Evolutionary conservation across 2,113 vertebrate genomes (phyloP).

Genomic region (Atlantisia rogersi): DNA sequence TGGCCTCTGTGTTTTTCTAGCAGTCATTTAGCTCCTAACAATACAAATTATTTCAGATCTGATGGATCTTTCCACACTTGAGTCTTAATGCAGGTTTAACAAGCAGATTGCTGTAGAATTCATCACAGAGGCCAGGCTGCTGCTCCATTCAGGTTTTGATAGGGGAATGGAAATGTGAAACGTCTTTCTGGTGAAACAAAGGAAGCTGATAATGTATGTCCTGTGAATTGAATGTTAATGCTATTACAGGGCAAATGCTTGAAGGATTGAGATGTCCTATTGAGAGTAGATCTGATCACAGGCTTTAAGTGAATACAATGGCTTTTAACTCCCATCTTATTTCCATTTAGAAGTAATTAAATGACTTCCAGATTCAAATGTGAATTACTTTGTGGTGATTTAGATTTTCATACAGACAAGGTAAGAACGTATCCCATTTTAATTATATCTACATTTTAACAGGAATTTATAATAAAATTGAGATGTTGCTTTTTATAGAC

Average conservation of each 20-base stretch:
- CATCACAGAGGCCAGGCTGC: neutral
- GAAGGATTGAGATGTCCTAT: neutral
- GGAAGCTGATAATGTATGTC: neutral
- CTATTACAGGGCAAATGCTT: neutral
- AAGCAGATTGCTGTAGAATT: neutral
- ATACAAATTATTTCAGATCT: neutral
- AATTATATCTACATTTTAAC: neutral
- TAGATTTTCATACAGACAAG: neutral
- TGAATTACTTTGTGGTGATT: neutral
- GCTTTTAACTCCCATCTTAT: neutral
- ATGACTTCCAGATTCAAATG: neutral
- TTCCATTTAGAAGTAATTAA: slow-evolving; percentile 20
- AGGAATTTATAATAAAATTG: neutral
- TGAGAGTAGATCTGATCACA: slow-evolving; percentile 4
- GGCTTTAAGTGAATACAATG: neutral
- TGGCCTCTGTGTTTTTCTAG: neutral
- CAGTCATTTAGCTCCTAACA: neutral
- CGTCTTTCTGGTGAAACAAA: neutral
- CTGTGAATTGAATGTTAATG: neutral
- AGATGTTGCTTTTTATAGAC: neutral
- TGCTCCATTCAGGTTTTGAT: neutral
- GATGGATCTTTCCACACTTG: neutral
- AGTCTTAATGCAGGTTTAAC: neutral
- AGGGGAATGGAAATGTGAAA: neutral
- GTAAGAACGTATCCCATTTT: neutral